These are phyloP conservation scores for Auanema freiburgensis DNA, from an alignment of 2,888 invertebrate genomes.

Conservation along the genomic window DNA sequence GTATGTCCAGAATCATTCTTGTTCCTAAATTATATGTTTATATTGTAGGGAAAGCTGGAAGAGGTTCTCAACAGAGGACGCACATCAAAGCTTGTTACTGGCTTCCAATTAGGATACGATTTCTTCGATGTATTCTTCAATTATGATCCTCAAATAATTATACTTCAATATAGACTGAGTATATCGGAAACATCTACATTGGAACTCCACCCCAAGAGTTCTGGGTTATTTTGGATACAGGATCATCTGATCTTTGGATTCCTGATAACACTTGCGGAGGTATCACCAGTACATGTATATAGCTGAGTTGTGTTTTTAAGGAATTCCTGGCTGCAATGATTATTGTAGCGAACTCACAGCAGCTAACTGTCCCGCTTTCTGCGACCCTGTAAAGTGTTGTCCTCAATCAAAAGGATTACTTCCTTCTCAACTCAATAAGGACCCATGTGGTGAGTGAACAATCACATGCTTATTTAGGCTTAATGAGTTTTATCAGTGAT, in stretches of 20 bases:
- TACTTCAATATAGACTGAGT: slow-evolving; percentile 21
- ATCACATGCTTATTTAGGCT: neutral
- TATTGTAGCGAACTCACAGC: slow-evolving; percentile 13
- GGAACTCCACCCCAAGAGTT: slow-evolving; percentile 21
- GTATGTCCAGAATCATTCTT: too few species aligned
- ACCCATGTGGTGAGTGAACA: slow-evolving; percentile 17
- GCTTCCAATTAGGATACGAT: too few species aligned
- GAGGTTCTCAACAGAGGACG: too few species aligned
- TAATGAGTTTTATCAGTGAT: neutral
- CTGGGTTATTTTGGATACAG: slow-evolving; percentile 23
- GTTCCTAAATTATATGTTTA: too few species aligned
- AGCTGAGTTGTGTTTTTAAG: neutral
- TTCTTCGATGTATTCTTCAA: too few species aligned
- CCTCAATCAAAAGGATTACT: slow-evolving; percentile 2
- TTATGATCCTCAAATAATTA: too few species aligned
- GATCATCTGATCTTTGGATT: slow-evolving; percentile 24
- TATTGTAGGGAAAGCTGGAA: too few species aligned
- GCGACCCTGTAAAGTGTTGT: slow-evolving; percentile 16
- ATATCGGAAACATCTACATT: slow-evolving; percentile 15
- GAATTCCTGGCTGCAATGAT: slow-evolving; percentile 18
- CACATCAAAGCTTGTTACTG: too few species aligned
- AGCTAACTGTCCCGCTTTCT: slow-evolving; percentile 18
- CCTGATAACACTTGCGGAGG: slow-evolving; percentile 17
- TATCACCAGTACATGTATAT: neutral
- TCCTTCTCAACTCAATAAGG: slow-evolving; percentile 2